A percentile compares a stretch with the other conserved stretches of the same genome.
Conservation (phyloP, 2,113 vertebrate genomes). For the Halcyon senegalensis region DNA sequence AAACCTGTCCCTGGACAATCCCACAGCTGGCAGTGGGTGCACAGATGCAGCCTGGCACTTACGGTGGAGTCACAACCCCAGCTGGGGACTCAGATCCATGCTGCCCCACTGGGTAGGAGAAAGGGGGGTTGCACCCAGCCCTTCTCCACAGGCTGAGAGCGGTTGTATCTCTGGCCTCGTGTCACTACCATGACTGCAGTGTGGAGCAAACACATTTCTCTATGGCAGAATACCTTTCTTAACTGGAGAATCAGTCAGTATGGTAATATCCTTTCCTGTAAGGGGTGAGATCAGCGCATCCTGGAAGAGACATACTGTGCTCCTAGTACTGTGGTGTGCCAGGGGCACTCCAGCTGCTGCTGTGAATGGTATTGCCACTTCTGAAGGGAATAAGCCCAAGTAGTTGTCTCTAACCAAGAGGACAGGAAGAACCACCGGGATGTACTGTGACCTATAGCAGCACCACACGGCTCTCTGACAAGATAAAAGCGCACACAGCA, state of each 20-base stretch:
- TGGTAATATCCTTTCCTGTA: background rate
- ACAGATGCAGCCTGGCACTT: background rate
- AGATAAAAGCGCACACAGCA: background rate
- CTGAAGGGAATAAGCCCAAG: background rate
- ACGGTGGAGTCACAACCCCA: accelerated
- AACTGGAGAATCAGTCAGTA: background rate
- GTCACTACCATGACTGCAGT: background rate
- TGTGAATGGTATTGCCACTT: background rate
- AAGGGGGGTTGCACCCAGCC: background rate
- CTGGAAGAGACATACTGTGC: background rate
- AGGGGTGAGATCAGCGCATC: background rate
- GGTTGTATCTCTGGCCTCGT: accelerated
- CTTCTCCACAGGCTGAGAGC: background rate
- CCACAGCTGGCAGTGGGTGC: background rate
- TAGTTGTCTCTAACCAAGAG: background rate
- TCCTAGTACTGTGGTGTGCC: background rate
- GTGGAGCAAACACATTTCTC: background rate
- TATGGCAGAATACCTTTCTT: background rate
- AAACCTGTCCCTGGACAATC: background rate
- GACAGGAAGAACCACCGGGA: background rate
- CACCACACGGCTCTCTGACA: background rate
- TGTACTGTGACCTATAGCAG: background rate
- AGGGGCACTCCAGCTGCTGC: background rate
- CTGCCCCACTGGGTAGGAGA: background rate
- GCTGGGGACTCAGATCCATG: background rate